These are phyloP conservation scores for Scaptomyza polygonia DNA, from an alignment of 2,888 invertebrate species.

Conservation along the genomic window DNA sequence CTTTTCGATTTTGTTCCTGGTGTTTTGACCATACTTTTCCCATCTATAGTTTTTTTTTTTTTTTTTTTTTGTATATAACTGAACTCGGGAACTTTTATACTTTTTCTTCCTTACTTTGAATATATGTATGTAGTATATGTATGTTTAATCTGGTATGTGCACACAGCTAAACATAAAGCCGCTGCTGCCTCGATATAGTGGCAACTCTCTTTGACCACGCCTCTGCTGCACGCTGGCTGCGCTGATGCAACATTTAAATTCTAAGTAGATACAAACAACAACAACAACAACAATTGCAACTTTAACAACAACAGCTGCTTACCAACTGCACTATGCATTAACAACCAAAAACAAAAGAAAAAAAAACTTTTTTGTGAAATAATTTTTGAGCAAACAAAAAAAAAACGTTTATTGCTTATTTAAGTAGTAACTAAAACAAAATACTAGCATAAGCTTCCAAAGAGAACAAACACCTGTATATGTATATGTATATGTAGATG, in stretches of 20 bases:
- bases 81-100: background rate
- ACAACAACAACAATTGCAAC: too few species aligned
- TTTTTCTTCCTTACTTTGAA: background rate
- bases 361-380: slow-evolving; percentile 20
- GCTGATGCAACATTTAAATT: slow-evolving; percentile 39
- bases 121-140: background rate
- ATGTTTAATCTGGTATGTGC: slow-evolving; percentile 5
- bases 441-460: slow-evolving; percentile 41
- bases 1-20: background rate
- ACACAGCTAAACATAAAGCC: slow-evolving; percentile 5
- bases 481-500: slow-evolving; percentile 85
- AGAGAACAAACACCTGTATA: slow-evolving; percentile 31
- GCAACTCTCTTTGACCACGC: slow-evolving; percentile 27
- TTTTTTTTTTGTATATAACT: slow-evolving; percentile 30
- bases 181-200: slow-evolving; percentile 16
- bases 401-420: slow-evolving; percentile 30
- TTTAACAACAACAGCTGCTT: slow-evolving; percentile 60
- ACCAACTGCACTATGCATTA: slow-evolving; percentile 63
- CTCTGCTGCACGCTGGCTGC: slow-evolving; percentile 57
- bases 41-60: background rate
- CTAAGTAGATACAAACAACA: slow-evolving; percentile 36
- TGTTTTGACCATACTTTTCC: slow-evolving; percentile 5
- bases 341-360: too few species aligned
- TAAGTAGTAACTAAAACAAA: slow-evolving; percentile 53
- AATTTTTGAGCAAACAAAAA: too few species aligned